Base-by-base conservation (phyloP, 37 sponge, comb jelly and placozoan genomes). In the Diacarnus erythraeanus region DNA sequence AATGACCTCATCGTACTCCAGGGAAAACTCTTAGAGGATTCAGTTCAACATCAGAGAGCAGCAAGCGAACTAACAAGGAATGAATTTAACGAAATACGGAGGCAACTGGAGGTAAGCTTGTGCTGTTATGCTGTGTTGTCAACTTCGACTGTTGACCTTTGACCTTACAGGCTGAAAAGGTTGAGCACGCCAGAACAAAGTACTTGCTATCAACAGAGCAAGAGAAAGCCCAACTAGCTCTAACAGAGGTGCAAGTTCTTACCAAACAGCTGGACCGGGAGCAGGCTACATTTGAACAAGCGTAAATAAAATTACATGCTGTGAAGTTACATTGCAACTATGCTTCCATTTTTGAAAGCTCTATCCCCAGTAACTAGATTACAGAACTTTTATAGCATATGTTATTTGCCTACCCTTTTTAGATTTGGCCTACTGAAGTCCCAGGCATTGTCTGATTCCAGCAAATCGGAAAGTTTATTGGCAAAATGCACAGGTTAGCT, bases 211-310 rank as follows among this genome's bases (percentile, higher is more conserved):
- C 44, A 1, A 5, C 26, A 23, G 78, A 84, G 39, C 64, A 74
- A 40, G 89, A 92, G 57, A 84, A 84, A 72, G 38, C 54, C 0
- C 79, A 75, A 26, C 41, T 85, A 0, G 75, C 73, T 18, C 68
- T 81, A 74, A 72, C 82, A 57, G 90, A 93, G 36, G 66, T 72
- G 29, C 36, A 72, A 29, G 58, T 86, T 0, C 26, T 89, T 20
- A 63, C 23, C 22, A 85, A 80, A 36, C 94, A 93, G 39, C 87
- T 93, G 25, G 59, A 81, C 30, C 73, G 79, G 61, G 94, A 93
- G 51, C 85, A 93, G 80, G 43, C 74, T 25, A 89, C 94, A 35
- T 93, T 93, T 72, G 87, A 93, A 42, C 79, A 86, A 6, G 94
- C 94, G 94, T 93, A 39, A 86, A 86, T 57, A n/a, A n/a, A n/a